Evolutionary conservation across 2,797 vertebrate genomes (phyloP).

Genomic region (Rhinella marina): DNA sequence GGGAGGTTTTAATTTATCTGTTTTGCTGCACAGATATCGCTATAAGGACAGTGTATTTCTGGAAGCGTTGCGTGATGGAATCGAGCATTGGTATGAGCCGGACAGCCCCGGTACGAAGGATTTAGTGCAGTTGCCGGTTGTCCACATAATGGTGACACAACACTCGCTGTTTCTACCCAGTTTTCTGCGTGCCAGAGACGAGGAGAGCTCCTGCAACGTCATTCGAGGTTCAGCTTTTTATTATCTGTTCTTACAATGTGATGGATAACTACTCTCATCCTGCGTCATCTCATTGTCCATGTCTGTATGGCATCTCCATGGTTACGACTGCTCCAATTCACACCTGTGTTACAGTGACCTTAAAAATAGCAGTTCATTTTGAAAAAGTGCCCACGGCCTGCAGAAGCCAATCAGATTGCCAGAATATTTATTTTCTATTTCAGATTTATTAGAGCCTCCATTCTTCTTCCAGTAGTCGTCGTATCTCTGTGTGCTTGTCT

Average conservation of each 20-base stretch:
- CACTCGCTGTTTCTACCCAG: conserved; percentile 91
- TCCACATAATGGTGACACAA: conserved; percentile 91
- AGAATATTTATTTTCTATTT: neutral
- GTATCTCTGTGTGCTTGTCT: neutral
- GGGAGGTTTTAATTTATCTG: neutral
- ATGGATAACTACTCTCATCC: neutral
- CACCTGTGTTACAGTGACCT: neutral
- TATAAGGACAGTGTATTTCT: conserved; percentile 83
- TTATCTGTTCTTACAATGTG: neutral
- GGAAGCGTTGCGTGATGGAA: conserved; percentile 72
- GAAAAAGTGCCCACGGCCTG: neutral
- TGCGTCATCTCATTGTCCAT: neutral
- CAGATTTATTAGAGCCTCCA: neutral
- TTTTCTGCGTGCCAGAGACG: conserved; percentile 79
- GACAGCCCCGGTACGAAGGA: conserved; percentile 65
- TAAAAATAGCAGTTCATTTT: neutral
- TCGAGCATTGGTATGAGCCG: conserved; percentile 75
- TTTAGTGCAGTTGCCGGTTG: conserved; percentile 76
- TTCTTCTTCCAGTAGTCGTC: neutral
- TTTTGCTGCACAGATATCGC: conserved; percentile 77
- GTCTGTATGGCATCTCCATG: neutral
- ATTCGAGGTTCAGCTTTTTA: conserved; percentile 78
- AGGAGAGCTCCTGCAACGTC: conserved; percentile 54
- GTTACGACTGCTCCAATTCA: neutral
- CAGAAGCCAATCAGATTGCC: neutral